A percentile compares a stretch with the other conserved stretches of the same genome.
phyloP scores from a whole-genome alignment of 2,888 invertebrate species.

The Rapana venosa region DNA sequence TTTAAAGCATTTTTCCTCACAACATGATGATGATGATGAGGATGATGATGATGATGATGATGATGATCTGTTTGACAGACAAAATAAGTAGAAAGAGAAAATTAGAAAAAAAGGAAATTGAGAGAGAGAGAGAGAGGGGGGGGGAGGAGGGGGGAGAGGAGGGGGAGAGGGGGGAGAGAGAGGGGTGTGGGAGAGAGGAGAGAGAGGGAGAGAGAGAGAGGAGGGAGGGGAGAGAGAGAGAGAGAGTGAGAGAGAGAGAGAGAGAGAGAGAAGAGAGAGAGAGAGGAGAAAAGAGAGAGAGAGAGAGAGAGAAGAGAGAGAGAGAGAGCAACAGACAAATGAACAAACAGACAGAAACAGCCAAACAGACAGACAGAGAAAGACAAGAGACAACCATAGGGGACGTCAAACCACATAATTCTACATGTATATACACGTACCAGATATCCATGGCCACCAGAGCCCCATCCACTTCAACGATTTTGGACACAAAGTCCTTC shows the following conservation, averaged over 20 bases:
- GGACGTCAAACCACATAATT: no score
- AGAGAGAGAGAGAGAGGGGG: neutral
- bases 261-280: neutral
- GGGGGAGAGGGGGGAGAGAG: neutral
- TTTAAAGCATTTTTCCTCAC: no score
- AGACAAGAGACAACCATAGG: no score
- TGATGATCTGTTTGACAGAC: no score
- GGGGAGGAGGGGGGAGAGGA: neutral
- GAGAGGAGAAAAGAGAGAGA: neutral
- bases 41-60: no score
- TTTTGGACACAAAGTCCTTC: neutral
- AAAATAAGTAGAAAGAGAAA: no score
- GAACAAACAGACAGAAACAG: neutral
- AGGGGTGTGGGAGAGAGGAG: neutral
- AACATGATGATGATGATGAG: no score
- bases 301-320: neutral
- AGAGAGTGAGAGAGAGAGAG: neutral
- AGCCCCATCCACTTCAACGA: neutral
- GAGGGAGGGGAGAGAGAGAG: neutral
- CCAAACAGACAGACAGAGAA: no score
- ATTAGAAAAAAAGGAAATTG: neutral
- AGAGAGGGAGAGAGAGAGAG: slow-evolving; percentile 21
- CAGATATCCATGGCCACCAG: neutral
- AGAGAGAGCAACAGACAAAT: neutral
- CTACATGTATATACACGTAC: neutral